Conservation (phyloP, 1,140 invertebrate species). For the Caerostris darwini region DNA sequence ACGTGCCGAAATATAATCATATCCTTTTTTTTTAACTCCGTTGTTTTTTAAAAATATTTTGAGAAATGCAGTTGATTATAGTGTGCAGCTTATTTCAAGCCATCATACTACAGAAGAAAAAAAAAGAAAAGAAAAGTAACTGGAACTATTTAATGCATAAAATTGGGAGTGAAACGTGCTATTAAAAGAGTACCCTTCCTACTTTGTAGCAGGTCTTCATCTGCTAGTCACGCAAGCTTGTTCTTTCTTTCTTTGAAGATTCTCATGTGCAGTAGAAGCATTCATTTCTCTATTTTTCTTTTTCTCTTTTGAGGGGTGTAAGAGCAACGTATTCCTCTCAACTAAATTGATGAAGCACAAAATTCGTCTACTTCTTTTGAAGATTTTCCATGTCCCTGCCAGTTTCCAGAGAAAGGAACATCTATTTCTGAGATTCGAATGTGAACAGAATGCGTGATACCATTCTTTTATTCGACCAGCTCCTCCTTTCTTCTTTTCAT, state of each 20-base stretch:
- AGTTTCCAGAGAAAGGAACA: background rate
- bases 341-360: constrained; percentile 20
- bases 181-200: background rate
- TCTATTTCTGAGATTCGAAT: constrained; percentile 14
- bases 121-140: background rate
- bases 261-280: background rate
- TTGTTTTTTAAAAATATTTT: too few species aligned
- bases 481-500: too few species aligned
- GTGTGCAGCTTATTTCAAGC: too few species aligned
- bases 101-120: too few species aligned
- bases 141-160: constrained; percentile 19
- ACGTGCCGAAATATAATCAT: too few species aligned
- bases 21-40: too few species aligned
- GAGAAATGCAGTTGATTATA: too few species aligned
- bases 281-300: background rate
- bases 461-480: background rate
- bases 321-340: constrained; percentile 6
- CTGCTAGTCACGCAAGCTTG: background rate
- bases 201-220: background rate
- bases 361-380: constrained; percentile 12
- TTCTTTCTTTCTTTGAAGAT: background rate
- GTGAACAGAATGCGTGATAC: constrained; percentile 31
- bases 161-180: background rate
- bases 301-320: background rate
- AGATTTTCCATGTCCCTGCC: constrained; percentile 1